Base-by-base conservation (phyloP, 2,797 vertebrate species). In the Eupleurogrammus muticus region DNA sequence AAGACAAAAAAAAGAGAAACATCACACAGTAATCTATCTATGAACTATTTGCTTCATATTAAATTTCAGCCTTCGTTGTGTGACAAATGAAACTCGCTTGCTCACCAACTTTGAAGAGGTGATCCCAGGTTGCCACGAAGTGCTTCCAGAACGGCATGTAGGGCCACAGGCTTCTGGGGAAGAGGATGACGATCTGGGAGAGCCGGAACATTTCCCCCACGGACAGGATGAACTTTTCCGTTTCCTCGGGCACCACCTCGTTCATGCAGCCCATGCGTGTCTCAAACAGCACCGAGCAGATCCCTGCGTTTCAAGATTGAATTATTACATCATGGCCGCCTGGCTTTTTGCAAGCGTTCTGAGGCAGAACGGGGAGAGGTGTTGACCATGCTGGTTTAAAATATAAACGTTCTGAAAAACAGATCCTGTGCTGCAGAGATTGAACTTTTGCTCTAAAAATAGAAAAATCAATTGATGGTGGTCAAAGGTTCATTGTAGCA, bases 151-250 rank as follows among this genome's bases (percentile, higher is more conserved):
- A 68, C 0, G 93, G 87, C 46, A 93, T 11, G 78, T 94, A 94
- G 5, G 93, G 93, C 94, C 94, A 95, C 16, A 52, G 0, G 48
- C 61, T 89, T 70, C 80, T 81, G 5, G 95, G 95, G 69, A 95
- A 93, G 32, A 95, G 85, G 44, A 93, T 1, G 2, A 95, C 0
- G 24, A 94, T 24, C 0, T 56, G 77, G 2, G 94, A 94, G 19
- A 94, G 86, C 0, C 80, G 73, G 35, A 95, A 93, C 93, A 95
- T 94, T 68, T 95, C 92, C n/a, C 93, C 94, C 16, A 95, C 94
- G 0, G 93, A 93, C 66, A 49, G n/a, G 70, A 95, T 95, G 77
- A 95, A 95, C 86, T 91, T 92, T 28, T 91, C 80, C 0, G 94
- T 95, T 57, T 95, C 89, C 60, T 94, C 90, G 0, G 94, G 94